These are phyloP conservation scores for Pelecanoides urinatrix DNA, from an alignment of 2,113 vertebrate genomes.

Conservation along the genomic window DNA sequence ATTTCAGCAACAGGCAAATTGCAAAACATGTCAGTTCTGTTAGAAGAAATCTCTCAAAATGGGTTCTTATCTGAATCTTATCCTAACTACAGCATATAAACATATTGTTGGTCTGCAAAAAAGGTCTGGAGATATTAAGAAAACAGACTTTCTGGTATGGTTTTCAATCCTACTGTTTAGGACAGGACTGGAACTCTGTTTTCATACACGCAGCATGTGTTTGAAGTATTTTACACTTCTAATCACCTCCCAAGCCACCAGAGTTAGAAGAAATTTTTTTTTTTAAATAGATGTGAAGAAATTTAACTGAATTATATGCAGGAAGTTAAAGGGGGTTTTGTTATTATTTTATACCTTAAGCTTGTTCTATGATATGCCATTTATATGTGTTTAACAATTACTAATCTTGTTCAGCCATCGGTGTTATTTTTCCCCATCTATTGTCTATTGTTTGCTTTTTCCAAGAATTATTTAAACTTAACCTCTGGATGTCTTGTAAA, in stretches of 20 bases:
- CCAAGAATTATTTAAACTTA: background rate
- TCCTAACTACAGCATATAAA: background rate
- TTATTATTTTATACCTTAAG: background rate
- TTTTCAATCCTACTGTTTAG: background rate
- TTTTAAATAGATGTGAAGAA: background rate
- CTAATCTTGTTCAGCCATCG: background rate
- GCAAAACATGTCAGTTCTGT: background rate
- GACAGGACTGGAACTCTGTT: background rate
- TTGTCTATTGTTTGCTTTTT: background rate
- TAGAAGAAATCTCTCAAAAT: background rate
- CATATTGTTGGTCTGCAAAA: background rate
- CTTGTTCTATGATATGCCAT: background rate
- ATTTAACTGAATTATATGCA: background rate
- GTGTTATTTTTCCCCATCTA: background rate
- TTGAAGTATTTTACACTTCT: background rate
- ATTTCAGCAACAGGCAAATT: background rate
- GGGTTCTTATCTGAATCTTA: background rate
- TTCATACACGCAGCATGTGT: background rate
- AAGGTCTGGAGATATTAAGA: background rate
- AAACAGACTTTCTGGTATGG: background rate
- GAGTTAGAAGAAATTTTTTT: background rate
- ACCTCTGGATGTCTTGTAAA: background rate
- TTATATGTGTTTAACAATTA: background rate
- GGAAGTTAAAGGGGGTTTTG: accelerated
- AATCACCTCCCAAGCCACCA: background rate